Conservation (phyloP, 2,888 invertebrate genomes). For the Cephus rjabovi region DNA sequence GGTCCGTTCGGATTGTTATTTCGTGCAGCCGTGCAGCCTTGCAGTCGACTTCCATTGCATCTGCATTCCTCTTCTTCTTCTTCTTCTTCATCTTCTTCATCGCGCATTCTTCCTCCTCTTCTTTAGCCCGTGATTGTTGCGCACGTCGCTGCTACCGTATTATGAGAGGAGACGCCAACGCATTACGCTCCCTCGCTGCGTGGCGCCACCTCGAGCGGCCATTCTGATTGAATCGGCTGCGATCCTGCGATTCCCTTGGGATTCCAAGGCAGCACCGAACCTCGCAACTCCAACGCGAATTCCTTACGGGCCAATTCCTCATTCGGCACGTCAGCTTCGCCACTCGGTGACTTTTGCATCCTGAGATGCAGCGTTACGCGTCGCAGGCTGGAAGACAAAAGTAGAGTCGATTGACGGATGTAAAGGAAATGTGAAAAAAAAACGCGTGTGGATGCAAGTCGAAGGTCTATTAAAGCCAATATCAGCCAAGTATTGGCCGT, state of each 20-base stretch:
- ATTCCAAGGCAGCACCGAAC: neutral
- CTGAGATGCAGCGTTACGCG: neutral
- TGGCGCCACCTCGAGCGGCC: conserved; percentile 56
- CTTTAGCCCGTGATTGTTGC: conserved; percentile 30
- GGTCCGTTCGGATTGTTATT: conserved; percentile 50
- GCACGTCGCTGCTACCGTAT: conserved; percentile 37
- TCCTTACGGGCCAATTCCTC: neutral
- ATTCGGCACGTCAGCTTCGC: neutral
- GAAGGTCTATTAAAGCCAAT: neutral
- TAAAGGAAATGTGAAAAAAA: neutral
- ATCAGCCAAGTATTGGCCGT: neutral
- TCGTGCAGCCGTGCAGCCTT: conserved; percentile 38
- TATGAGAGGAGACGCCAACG: conserved; percentile 42
- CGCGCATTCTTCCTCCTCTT: conserved; percentile 4
- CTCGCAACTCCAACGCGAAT: neutral
- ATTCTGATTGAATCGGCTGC: conserved; percentile 52
- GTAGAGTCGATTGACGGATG: neutral
- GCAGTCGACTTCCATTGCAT: neutral
- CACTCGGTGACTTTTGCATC: neutral
- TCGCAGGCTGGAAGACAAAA: neutral
- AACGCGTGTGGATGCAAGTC: neutral
- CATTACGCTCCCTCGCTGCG: conserved; percentile 29
- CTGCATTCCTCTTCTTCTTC: neutral
- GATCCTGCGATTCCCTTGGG: conserved; percentile 19
- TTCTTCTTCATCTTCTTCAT: conserved; percentile 11